phyloP scores from a whole-genome alignment of 1,140 invertebrate species.

The Lethrus apterus region DNA sequence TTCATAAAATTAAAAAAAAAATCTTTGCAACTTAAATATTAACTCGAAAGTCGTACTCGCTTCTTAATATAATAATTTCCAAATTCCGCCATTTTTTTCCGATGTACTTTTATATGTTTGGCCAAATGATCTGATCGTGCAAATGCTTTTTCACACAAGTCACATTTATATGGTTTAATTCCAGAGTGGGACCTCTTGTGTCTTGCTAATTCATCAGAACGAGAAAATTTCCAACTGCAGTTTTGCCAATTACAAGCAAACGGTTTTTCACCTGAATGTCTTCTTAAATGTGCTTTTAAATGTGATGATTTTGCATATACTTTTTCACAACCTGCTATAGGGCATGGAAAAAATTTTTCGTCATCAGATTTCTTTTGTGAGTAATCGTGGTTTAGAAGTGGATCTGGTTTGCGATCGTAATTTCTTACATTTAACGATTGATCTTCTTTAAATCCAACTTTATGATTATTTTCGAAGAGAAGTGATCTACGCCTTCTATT shows the following conservation, averaged over 20 bases:
- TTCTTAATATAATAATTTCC: conserved; percentile 36
- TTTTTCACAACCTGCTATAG: conserved; percentile 54
- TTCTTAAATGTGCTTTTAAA: conserved; percentile 84
- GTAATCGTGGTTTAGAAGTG: conserved; percentile 30
- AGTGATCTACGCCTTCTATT: conserved; percentile 33
- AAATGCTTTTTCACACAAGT: conserved; percentile 77
- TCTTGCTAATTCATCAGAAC: conserved; percentile 86
- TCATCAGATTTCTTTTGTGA: conserved; percentile 31
- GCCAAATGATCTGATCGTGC: conserved; percentile 84
- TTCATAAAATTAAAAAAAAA: neutral
- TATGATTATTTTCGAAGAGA: conserved; percentile 32
- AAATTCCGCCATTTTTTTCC: conserved; percentile 46
- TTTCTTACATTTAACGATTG: conserved; percentile 10
- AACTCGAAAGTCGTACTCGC: conserved; percentile 12
- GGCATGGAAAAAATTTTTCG: conserved; percentile 48
- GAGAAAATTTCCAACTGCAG: conserved; percentile 90
- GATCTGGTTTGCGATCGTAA: conserved; percentile 22
- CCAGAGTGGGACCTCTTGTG: conserved; percentile 76
- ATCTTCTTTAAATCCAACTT: conserved; percentile 15
- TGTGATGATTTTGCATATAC: conserved; percentile 91
- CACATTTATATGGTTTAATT: conserved; percentile 79
- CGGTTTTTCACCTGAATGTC: conserved; percentile 93
- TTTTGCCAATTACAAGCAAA: conserved; percentile 83
- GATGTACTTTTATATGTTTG: conserved; percentile 82
- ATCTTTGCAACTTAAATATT: neutral